These are phyloP conservation scores for Megathymus violae DNA, from an alignment of 1,140 invertebrate species.

Conservation along the genomic window DNA sequence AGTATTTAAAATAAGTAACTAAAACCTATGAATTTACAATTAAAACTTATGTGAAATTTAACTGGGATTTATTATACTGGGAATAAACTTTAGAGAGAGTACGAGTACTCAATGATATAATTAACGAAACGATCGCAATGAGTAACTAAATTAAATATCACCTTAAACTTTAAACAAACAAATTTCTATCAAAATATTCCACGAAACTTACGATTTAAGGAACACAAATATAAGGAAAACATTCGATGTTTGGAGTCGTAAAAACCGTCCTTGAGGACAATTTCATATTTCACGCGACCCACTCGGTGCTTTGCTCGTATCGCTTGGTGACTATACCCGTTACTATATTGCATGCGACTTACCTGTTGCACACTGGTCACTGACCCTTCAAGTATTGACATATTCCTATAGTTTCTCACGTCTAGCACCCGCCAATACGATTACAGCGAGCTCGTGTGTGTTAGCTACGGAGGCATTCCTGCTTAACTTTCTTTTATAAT, in stretches of 20 bases:
- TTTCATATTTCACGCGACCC: constrained; percentile 35
- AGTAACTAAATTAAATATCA: too few relatives aligned
- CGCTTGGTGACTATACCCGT: constrained; percentile 53
- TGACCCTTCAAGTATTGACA: constrained; percentile 81
- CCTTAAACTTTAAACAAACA: too few relatives aligned
- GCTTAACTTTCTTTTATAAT: constrained; percentile 30
- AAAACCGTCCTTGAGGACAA: constrained; percentile 35
- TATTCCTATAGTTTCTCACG: constrained; percentile 81
- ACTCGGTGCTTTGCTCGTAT: constrained; percentile 29
- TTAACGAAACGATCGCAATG: too few relatives aligned
- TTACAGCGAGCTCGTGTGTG: constrained; percentile 53
- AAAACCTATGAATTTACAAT: too few relatives aligned
- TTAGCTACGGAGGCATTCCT: constrained; percentile 45
- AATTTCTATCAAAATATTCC: neutral
- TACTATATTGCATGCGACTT: constrained; percentile 65
- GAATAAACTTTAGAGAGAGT: too few relatives aligned
- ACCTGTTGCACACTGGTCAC: constrained; percentile 73
- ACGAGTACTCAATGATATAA: too few relatives aligned
- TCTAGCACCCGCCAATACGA: constrained; percentile 67
- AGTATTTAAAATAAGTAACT: too few relatives aligned
- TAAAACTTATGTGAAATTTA: too few relatives aligned
- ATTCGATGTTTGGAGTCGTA: constrained; percentile 13
- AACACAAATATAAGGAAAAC: constrained; percentile 28
- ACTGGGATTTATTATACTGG: too few relatives aligned
- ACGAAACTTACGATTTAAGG: neutral